A percentile compares a stretch with the other conserved stretches of the same genome.
These are phyloP conservation scores for Drosophila insularis DNA, from an alignment of 1,140 invertebrate species.

Conservation along the genomic window DNA sequence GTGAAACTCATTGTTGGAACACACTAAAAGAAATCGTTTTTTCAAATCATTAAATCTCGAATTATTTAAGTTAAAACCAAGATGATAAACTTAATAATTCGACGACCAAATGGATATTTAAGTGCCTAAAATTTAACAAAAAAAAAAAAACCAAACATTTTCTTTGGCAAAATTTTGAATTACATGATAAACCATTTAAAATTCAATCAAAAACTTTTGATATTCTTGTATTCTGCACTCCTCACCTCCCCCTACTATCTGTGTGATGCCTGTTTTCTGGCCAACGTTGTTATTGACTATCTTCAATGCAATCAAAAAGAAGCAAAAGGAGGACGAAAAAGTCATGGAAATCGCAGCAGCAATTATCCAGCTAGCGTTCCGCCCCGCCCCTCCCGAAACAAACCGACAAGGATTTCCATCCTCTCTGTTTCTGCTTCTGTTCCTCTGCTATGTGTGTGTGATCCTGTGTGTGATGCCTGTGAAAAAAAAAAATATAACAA, in stretches of 20 bases:
- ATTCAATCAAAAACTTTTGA: constrained; percentile 60
- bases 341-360: constrained; percentile 72
- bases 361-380: constrained; percentile 56
- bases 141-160: too few species aligned
- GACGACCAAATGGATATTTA: too few species aligned
- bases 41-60: too few species aligned
- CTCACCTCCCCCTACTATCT: background rate
- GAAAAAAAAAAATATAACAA: constrained; percentile 40
- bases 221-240: background rate
- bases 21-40: too few species aligned
- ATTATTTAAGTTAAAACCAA: too few species aligned
- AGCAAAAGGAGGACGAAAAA: constrained; percentile 44
- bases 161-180: constrained; percentile 29
- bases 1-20: too few species aligned
- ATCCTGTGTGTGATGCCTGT: constrained; percentile 24
- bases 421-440: background rate
- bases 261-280: background rate
- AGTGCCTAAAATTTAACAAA: too few species aligned
- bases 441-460: constrained; percentile 1
- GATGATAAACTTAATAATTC: too few species aligned
- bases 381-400: constrained; percentile 7
- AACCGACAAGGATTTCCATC: constrained; percentile 4
- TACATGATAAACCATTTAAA: constrained; percentile 64
- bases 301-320: constrained; percentile 16
- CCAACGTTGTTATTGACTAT: constrained; percentile 8